A percentile compares a stretch with the other conserved stretches of the same genome.
Evolutionary conservation across 2,113 vertebrate genomes (phyloP).

Genomic region (Platysternon megacephalum): DNA sequence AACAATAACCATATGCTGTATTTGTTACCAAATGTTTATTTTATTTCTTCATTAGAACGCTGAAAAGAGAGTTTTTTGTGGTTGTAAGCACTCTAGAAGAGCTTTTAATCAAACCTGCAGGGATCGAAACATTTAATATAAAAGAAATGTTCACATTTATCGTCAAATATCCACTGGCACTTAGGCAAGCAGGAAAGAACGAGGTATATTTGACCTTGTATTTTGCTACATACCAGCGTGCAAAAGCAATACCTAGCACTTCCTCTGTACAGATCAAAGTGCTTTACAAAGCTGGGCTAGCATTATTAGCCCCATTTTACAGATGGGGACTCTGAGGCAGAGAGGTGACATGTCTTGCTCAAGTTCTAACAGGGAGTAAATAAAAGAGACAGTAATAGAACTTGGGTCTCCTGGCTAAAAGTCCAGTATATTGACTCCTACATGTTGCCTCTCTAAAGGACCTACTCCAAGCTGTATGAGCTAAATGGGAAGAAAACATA

Average conservation of each 20-base stretch:
- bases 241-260: not conserved
- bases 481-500: not conserved
- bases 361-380: not conserved
- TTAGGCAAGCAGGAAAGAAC: not conserved
- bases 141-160: not conserved
- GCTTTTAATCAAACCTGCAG: not conserved
- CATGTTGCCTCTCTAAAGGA: not conserved
- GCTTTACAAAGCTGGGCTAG: not conserved
- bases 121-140: not conserved
- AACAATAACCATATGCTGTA: slow-evolving; percentile 77
- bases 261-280: not conserved
- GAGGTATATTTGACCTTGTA: rapidly evolving
- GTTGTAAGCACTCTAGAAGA: not conserved
- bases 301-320: not conserved
- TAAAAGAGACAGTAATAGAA: not conserved
- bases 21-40: slow-evolving; percentile 67
- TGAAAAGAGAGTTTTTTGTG: not conserved
- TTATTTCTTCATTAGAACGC: slow-evolving; percentile 64
- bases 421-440: not conserved
- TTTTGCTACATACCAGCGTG: not conserved
- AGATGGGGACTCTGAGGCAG: not conserved
- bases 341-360: not conserved
- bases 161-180: not conserved
- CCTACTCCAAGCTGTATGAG: not conserved
- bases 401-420: not conserved